These are phyloP conservation scores for Coenobita brevimanus DNA, from an alignment of 1,140 invertebrate species.

Conservation along the genomic window DNA sequence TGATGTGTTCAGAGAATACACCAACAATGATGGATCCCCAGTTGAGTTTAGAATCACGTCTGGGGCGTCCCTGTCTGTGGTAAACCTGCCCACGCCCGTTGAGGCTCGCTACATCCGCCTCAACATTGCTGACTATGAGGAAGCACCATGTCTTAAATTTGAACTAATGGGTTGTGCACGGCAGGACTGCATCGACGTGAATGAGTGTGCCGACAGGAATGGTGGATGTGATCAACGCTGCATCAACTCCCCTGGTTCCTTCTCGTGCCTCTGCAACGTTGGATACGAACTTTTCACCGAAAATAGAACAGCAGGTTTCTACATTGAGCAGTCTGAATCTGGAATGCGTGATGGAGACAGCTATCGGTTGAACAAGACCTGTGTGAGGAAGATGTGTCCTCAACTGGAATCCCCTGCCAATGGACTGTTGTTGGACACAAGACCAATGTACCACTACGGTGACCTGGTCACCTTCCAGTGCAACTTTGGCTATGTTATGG, in stretches of 20 bases:
- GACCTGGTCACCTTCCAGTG: constrained; percentile 94
- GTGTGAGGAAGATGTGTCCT: constrained; percentile 94
- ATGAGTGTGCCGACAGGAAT: constrained; percentile 92
- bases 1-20: constrained; percentile 91
- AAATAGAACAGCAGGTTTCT: constrained; percentile 94
- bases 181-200: constrained; percentile 92
- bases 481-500: constrained; percentile 94
- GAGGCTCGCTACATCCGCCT: constrained; percentile 93
- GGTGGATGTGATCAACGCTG: constrained; percentile 96
- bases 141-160: constrained; percentile 90
- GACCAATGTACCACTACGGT: constrained; percentile 88
- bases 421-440: constrained; percentile 87
- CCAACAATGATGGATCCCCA: constrained; percentile 92
- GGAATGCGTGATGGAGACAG: constrained; percentile 90
- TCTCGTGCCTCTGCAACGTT: constrained; percentile 90
- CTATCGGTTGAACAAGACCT: constrained; percentile 95
- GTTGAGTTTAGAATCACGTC: constrained; percentile 92
- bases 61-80: constrained; percentile 85
- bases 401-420: constrained; percentile 87
- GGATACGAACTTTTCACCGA: constrained; percentile 92
- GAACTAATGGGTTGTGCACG: constrained; percentile 95
- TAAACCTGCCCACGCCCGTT: constrained; percentile 92
- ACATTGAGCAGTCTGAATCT: constrained; percentile 86
- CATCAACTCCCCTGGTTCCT: constrained; percentile 90
- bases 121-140: constrained; percentile 89